Conservation (phyloP, 2,888 invertebrate genomes). For the Limnephilus marmoratus region DNA sequence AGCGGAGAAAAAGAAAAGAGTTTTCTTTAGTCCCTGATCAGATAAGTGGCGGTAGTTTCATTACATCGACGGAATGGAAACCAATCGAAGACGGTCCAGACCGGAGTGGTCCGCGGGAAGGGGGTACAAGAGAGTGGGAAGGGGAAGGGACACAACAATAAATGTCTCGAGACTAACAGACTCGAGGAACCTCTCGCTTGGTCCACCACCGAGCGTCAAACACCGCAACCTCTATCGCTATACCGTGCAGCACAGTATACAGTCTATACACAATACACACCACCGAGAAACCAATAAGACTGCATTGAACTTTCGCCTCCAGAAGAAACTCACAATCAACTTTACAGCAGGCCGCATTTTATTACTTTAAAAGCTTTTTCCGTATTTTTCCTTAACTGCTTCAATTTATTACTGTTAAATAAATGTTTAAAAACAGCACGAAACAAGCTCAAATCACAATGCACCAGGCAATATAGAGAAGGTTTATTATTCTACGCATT, state of each 20-base stretch:
- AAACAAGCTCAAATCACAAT: background rate
- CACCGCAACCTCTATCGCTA: background rate
- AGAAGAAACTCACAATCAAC: background rate
- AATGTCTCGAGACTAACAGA: conserved; percentile 2
- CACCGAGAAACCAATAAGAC: background rate
- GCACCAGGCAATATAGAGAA: background rate
- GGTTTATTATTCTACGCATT: background rate
- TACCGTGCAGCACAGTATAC: no score
- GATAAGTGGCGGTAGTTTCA: background rate
- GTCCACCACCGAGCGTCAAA: background rate
- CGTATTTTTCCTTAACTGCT: background rate
- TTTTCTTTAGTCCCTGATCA: background rate
- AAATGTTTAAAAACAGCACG: background rate
- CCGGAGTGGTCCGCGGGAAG: background rate
- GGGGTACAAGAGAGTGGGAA: background rate
- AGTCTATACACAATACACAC: background rate
- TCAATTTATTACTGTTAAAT: background rate
- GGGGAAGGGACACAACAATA: background rate
- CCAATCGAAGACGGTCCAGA: background rate
- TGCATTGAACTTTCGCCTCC: background rate
- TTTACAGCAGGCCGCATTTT: background rate
- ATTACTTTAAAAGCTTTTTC: background rate
- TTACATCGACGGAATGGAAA: background rate
- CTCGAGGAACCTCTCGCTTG: background rate
- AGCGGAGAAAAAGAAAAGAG: background rate